Percentiles rank a stretch among this genome's conserved stretches.
Evolutionary conservation across 1,140 invertebrate species (phyloP).

Genomic region (Dendrolimus kikuchii): DNA sequence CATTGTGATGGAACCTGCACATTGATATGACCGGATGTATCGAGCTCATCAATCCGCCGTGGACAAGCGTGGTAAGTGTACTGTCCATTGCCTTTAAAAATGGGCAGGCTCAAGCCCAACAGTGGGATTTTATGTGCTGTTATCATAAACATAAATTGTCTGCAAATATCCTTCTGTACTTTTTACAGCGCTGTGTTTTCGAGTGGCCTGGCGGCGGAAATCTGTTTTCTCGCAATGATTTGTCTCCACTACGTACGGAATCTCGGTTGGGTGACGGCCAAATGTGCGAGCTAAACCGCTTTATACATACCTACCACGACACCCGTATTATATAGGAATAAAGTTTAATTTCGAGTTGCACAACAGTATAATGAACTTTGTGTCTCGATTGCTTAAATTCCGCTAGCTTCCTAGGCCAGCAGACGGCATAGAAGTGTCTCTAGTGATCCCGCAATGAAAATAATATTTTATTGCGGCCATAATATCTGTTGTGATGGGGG

Average conservation of each 20-base stretch:
- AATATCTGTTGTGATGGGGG: constrained; percentile 22
- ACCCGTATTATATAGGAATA: constrained; percentile 11
- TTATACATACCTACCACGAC: constrained; percentile 9
- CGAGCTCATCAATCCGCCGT: no score
- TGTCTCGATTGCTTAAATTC: constrained; percentile 51
- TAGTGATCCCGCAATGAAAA: constrained; percentile 51
- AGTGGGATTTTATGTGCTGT: no score
- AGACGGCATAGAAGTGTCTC: constrained; percentile 40
- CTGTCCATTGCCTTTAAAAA: no score
- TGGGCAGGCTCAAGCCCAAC: no score
- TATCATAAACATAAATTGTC: no score
- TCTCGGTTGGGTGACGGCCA: constrained; percentile 58
- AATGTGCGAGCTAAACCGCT: constrained; percentile 45
- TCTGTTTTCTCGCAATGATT: constrained; percentile 66
- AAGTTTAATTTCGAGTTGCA: constrained; percentile 20
- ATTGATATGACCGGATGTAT: no score
- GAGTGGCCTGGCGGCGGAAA: constrained; percentile 36
- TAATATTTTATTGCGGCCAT: constrained; percentile 58
- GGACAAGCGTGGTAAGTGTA: no score
- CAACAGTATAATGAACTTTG: constrained; percentile 17
- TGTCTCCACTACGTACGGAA: constrained; percentile 58
- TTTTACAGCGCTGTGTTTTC: no score
- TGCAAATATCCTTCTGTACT: no score
- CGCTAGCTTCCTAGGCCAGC: constrained; percentile 39
- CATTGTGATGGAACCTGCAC: no score